These are phyloP conservation scores for Parnassius orleans DNA, from an alignment of 2,888 invertebrate genomes.

Conservation along the genomic window DNA sequence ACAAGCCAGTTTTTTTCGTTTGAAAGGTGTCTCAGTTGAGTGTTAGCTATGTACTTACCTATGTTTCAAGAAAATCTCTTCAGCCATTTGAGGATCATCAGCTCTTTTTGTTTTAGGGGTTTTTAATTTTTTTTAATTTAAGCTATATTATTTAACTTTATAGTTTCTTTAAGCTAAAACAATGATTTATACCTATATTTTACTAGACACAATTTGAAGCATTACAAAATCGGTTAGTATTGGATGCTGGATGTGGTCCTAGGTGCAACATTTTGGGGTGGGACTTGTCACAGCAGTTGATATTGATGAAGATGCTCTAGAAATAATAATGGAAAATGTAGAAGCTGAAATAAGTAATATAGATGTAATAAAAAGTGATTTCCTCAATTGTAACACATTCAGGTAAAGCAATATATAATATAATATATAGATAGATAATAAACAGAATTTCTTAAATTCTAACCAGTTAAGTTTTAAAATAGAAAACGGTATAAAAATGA, in stretches of 20 bases:
- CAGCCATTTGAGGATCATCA: too few relatives aligned
- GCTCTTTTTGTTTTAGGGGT: too few relatives aligned
- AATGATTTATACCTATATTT: neutral
- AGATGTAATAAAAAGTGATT: slow-evolving; percentile 85
- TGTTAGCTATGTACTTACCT: too few relatives aligned
- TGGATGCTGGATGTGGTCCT: slow-evolving; percentile 97
- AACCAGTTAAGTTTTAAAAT: too few relatives aligned
- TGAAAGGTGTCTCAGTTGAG: neutral
- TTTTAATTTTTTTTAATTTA: too few relatives aligned
- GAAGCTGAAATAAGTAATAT: slow-evolving; percentile 86
- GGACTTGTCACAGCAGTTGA: slow-evolving; percentile 90
- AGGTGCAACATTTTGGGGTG: slow-evolving; percentile 90
- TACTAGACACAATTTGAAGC: slow-evolving; percentile 87
- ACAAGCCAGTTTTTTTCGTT: too few relatives aligned
- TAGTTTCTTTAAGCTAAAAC: too few relatives aligned
- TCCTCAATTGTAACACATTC: slow-evolving; percentile 70
- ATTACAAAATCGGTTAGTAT: slow-evolving; percentile 87
- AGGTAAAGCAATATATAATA: slow-evolving; percentile 49
- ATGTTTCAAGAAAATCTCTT: too few relatives aligned
- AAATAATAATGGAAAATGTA: slow-evolving; percentile 86
- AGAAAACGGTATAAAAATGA: too few relatives aligned
- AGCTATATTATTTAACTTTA: neutral
- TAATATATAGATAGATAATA: too few relatives aligned
- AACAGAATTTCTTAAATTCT: too few relatives aligned
- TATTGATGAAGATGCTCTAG: slow-evolving; percentile 91